Base-by-base conservation (phyloP, 2,888 invertebrate species). In the Bedellia somnulentella region DNA sequence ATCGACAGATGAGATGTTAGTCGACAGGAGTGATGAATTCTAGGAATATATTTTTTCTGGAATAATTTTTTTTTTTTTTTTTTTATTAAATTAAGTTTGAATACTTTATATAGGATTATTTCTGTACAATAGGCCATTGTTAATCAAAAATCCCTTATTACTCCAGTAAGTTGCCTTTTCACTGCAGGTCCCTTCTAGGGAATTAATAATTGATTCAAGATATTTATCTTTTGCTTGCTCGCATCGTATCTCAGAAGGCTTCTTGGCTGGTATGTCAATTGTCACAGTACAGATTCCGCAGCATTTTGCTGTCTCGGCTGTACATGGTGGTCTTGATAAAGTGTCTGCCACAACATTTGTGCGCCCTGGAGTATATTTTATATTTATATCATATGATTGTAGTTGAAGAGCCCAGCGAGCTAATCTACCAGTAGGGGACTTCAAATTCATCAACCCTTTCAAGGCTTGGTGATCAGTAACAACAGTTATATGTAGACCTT, bases 351-450 rank as follows among this genome's bases (percentile, higher is more conserved):
- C 37, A 3, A 46, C 43, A 37, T 66, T 59, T 1, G 33, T 33
- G 22, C 37, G 41, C 3, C 64, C 64, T 0, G 50, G 50, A 3
- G 40, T 38, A 33, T 63, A 61, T 4, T 41, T 32, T 3, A 63
- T 45, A 1, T 40, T 36, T 6, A 60, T 40, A 14, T 59, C 44
- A 34, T 44, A 60, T 2, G 44, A 35, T 35, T 59, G 52, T 3
- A 73, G 35, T 4, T 33, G 23, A 3, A 44, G 16, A 0, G 56
- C 54, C 73, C 70, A 76, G 24, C 68, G 34, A 1, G 57, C 57
- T 2, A 76, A 37, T 24, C 67, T 35, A 15, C 61, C 61, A 9
- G 49, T 44, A 0, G 57, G 53, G 8, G 58, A 44, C 35, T 57
- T 57, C 4, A 60, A 14, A 0, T 38, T 39, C 36, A 53, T 39